Percentiles rank a stretch among this genome's conserved stretches.
These are phyloP conservation scores for Anthopleura sola DNA, from an alignment of 64 coral and sea anemone species.

Conservation along the genomic window DNA sequence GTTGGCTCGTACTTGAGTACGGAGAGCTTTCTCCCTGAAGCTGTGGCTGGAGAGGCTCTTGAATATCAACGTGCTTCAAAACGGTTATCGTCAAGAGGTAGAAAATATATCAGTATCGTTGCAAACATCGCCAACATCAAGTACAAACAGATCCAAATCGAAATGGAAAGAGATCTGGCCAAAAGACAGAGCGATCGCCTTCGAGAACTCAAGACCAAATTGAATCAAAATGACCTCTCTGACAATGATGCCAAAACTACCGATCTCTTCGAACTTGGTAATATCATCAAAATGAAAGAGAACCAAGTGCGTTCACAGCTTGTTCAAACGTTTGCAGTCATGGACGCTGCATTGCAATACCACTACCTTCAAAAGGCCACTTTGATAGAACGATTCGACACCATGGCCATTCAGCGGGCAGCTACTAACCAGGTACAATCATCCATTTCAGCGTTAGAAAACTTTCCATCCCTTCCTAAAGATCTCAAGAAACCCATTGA, in stretches of 20 bases:
- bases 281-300: constrained; percentile 56
- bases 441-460: constrained; percentile 41
- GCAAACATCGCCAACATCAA: constrained; percentile 37
- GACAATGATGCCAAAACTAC: constrained; percentile 34
- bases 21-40: constrained; percentile 15
- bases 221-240: constrained; percentile 19
- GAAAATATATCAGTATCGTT: constrained; percentile 36
- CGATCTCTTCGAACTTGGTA: constrained; percentile 47
- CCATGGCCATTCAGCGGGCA: constrained; percentile 35
- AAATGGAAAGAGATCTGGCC: constrained; percentile 49
- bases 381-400: constrained; percentile 18
- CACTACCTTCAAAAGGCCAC: constrained; percentile 40
- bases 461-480: constrained; percentile 25
- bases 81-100: constrained; percentile 44
- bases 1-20: constrained; percentile 15
- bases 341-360: constrained; percentile 38
- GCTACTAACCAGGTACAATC: constrained; percentile 26
- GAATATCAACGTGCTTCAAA: constrained; percentile 39
- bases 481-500: constrained; percentile 18
- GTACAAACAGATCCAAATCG: constrained; percentile 52
- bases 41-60: constrained; percentile 30
- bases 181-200: constrained; percentile 41
- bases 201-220: constrained; percentile 25
- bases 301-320: constrained; percentile 46
- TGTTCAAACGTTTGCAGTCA: constrained; percentile 38